Conservation (phyloP, 2,113 vertebrate species). For the Perca flavescens region DNA sequence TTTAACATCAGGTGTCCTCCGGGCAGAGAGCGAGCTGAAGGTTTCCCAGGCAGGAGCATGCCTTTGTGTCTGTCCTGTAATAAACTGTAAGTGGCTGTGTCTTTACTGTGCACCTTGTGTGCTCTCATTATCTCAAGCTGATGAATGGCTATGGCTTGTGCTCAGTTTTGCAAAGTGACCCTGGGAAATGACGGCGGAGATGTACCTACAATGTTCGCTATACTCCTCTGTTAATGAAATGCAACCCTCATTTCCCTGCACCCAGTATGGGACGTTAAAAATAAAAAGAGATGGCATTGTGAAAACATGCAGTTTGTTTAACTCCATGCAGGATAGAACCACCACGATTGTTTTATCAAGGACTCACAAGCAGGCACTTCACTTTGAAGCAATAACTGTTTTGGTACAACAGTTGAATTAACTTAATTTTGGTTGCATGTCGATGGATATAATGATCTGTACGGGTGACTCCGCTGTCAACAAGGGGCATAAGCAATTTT, state of each 20-base stretch:
- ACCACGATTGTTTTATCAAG: slow-evolving; percentile 16
- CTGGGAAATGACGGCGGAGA: slow-evolving; percentile 74
- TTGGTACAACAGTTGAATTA: slow-evolving; percentile 32
- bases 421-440: slow-evolving; percentile 49
- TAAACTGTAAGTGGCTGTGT: slow-evolving; percentile 76
- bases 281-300: slow-evolving; percentile 44
- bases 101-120: slow-evolving; percentile 67
- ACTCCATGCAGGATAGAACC: slow-evolving; percentile 61
- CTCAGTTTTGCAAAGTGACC: slow-evolving; percentile 81
- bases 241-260: slow-evolving; percentile 46
- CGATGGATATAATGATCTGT: slow-evolving; percentile 60
- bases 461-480: slow-evolving; percentile 58
- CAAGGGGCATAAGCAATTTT: slow-evolving; percentile 64
- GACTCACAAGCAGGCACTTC: slow-evolving; percentile 41
- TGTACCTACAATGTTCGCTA: slow-evolving; percentile 68
- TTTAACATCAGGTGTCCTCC: slow-evolving; percentile 56
- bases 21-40: slow-evolving; percentile 49
- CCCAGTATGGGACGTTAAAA: slow-evolving; percentile 32
- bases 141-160: slow-evolving; percentile 77
- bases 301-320: slow-evolving; percentile 67
- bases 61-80: slow-evolving; percentile 71
- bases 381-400: slow-evolving; percentile 38
- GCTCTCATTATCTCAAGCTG: slow-evolving; percentile 85
- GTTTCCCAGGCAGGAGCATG: slow-evolving; percentile 60
- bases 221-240: slow-evolving; percentile 45